These are phyloP conservation scores for Diabrotica balteata DNA, from an alignment of 2,888 invertebrate genomes.

Conservation along the genomic window DNA sequence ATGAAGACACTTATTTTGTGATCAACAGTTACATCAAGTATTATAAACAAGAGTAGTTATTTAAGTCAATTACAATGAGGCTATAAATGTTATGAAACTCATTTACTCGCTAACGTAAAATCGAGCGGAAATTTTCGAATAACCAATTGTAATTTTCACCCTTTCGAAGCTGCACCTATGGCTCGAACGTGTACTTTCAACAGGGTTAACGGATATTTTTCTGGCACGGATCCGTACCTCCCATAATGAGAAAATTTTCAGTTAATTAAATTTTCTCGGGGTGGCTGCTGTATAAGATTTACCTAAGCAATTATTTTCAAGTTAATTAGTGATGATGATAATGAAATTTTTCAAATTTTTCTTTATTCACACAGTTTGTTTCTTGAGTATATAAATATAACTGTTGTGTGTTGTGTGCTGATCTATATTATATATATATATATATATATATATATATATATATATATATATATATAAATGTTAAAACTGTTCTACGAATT, in stretches of 20 bases:
- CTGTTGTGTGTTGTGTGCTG: too few species aligned
- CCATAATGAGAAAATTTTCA: constrained; percentile 36
- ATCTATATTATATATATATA: too few species aligned
- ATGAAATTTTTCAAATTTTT: constrained; percentile 28
- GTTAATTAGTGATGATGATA: constrained; percentile 35
- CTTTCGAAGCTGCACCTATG: neutral
- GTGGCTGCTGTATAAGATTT: constrained; percentile 30
- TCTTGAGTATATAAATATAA: too few species aligned
- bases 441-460: too few species aligned
- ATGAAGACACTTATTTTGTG: neutral
- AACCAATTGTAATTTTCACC: neutral
- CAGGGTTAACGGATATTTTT: constrained; percentile 33
- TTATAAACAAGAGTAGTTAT: too few species aligned
- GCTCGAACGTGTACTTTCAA: constrained; percentile 23
- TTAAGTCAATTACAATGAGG: neutral
- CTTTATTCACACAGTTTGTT: neutral
- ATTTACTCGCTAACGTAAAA: neutral
- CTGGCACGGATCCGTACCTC: constrained; percentile 27
- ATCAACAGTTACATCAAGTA: neutral
- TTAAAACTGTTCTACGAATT: too few species aligned
- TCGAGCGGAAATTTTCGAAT: neutral
- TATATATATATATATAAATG: too few species aligned
- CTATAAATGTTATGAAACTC: neutral
- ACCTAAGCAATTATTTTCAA: constrained; percentile 32
- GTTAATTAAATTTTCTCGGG: constrained; percentile 34